Evolutionary conservation across 2,888 invertebrate genomes (phyloP), one percentile per base, ranked within the genome.

Genomic region (Malthinus seriepunctatus): DNA sequence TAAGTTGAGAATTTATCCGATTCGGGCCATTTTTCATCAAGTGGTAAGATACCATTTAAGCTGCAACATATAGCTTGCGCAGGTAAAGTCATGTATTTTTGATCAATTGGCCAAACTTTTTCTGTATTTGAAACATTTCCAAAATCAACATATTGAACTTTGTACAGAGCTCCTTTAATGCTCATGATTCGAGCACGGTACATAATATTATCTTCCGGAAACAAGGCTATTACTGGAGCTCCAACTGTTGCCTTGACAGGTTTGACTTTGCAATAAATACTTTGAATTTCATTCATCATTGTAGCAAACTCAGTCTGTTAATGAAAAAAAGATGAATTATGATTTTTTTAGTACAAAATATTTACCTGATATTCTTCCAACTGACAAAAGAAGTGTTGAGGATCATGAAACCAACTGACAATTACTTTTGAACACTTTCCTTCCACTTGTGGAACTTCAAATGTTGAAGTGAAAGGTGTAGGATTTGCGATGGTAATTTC

Each of bases 341-440:
- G 32, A 48, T 35, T 35, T 35, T 10, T 10, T 10, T 11, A 46
- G 35, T 34, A 42, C 23, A 32, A 53, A 55, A 31, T 1, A 42
- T 39, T 59, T 67, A 75, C 76, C 70, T 75, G 72, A 37, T 42
- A 32, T 12, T 65, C 64, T 9, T 68, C 58, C 11, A 76, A 59
- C 60, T 78, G 78, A 57, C 74, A 72, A 76, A 85, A 90, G 76
- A 92, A 91, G 66, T 85, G 84, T 60, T 85, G 83, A 0, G 91
- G 91, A 60, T 88, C 87, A 52, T 87, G 84, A 71, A 90, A 89
- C 91, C 91, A 91, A 1, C 88, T 86, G 35, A 91, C 82, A 1
- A 82, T 80, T 0, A 89, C 81, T 55, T 85, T 83, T 51, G 85
- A 83, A 50, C 81, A 83, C 0, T 79, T 77, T 10, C 84, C 85